These are phyloP conservation scores for Ephydatia muelleri DNA, from an alignment of 37 sponge, comb jelly and placozoan species.

Conservation along the genomic window DNA sequence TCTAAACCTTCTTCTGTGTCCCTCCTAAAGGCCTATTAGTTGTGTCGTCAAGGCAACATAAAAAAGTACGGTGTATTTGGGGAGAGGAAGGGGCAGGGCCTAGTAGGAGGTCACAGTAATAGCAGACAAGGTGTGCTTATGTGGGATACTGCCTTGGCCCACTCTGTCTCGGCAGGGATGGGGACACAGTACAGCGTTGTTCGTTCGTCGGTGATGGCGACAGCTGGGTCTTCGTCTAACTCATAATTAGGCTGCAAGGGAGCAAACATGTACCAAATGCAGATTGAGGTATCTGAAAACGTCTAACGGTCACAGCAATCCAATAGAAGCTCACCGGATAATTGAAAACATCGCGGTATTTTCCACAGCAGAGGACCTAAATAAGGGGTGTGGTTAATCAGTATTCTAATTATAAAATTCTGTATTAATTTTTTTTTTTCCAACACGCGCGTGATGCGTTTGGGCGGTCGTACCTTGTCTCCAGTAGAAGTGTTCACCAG, in stretches of 20 bases:
- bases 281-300: no score
- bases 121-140: background rate
- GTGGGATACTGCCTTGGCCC: conserved; percentile 71
- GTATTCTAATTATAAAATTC: no score
- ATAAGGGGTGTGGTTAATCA: background rate
- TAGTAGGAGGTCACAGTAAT: background rate
- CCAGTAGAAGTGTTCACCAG: conserved; percentile 3
- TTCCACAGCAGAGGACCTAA: conserved; percentile 24
- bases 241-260: conserved; percentile 18
- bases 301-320: background rate
- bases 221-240: conserved; percentile 50
- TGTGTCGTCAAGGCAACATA: background rate
- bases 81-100: background rate
- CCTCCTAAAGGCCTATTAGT: background rate
- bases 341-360: conserved; percentile 30
- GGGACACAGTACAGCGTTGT: conserved; percentile 88
- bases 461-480: no score
- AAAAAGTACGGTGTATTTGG: background rate
- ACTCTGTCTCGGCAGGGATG: conserved; percentile 80
- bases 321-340: conserved; percentile 5
- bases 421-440: no score
- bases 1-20: background rate
- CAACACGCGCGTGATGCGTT: no score
- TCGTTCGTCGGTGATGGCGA: conserved; percentile 64
- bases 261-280: background rate